These are phyloP conservation scores for Danionella dracula DNA, from an alignment of 2,797 vertebrate genomes.

Conservation along the genomic window DNA sequence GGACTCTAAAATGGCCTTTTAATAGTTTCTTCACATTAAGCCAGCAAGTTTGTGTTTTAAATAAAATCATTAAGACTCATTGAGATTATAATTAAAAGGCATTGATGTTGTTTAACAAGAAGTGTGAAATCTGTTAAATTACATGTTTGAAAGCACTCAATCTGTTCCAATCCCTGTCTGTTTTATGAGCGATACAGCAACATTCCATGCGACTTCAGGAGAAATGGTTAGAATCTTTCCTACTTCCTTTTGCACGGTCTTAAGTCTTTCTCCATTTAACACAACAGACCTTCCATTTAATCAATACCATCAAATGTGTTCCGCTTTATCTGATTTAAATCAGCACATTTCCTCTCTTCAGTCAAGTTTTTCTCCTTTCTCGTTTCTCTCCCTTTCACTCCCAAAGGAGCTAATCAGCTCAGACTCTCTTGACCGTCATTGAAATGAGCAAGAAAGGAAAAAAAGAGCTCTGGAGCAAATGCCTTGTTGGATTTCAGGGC, in stretches of 20 bases:
- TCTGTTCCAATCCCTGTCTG: too few species aligned
- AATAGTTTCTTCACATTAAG: too few species aligned
- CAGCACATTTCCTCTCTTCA: conserved; percentile 51
- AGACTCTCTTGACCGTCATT: conserved; percentile 15
- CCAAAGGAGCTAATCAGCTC: conserved; percentile 37
- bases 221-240: not conserved
- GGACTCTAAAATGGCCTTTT: too few species aligned
- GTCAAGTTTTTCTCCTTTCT: conserved; percentile 41
- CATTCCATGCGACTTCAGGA: not conserved
- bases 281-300: conserved; percentile 30
- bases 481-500: conserved; percentile 38
- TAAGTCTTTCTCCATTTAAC: conserved; percentile 1
- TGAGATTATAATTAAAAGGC: too few species aligned
- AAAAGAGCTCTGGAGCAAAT: not conserved
- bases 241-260: not conserved
- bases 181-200: not conserved
- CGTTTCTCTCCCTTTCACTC: not conserved
- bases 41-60: too few species aligned
- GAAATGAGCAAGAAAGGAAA: not conserved
- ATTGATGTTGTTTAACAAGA: not conserved
- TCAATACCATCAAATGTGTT: conserved; percentile 55
- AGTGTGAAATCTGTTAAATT: not conserved
- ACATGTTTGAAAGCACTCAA: not conserved
- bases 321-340: conserved; percentile 60
- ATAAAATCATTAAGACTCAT: too few species aligned